Evolutionary conservation across 2,888 invertebrate species (phyloP).

Genomic region (Spisula solida): DNA sequence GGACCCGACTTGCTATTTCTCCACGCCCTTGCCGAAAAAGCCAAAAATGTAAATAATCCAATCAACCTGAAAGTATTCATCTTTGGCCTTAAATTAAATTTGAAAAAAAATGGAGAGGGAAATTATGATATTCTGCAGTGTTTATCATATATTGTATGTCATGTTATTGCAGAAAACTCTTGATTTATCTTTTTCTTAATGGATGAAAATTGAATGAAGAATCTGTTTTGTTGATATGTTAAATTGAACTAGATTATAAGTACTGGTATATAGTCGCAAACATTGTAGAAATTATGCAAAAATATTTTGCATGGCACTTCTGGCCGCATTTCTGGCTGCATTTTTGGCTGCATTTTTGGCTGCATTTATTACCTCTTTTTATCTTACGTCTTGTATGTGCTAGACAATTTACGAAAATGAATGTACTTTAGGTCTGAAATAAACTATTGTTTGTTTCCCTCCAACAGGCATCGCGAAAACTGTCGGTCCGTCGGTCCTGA

Average conservation of each 20-base stretch:
- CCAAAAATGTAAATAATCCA: too few species aligned
- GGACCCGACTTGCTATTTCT: too few species aligned
- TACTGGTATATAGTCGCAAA: neutral
- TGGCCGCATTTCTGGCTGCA: neutral
- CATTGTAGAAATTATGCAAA: neutral
- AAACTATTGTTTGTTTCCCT: neutral
- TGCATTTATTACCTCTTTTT: neutral
- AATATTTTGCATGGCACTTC: neutral
- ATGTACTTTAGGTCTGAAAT: neutral
- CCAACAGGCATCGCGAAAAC: too few species aligned
- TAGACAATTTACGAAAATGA: neutral
- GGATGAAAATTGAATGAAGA: neutral
- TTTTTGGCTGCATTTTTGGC: neutral
- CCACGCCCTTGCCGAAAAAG: too few species aligned
- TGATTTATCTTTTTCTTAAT: slow-evolving; percentile 12
- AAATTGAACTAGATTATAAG: slow-evolving; percentile 10
- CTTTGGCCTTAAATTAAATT: neutral
- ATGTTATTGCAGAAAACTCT: slow-evolving; percentile 4
- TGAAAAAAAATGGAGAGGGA: neutral
- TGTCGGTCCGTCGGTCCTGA: too few species aligned
- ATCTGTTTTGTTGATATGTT: slow-evolving; percentile 9
- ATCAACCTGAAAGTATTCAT: too few species aligned
- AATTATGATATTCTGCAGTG: neutral
- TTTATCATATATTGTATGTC: slow-evolving; percentile 22
- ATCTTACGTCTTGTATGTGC: neutral